A percentile compares a stretch with the other conserved stretches of the same genome.
Conservation (phyloP, 2,113 vertebrate genomes). For the Bos indicus region DNA sequence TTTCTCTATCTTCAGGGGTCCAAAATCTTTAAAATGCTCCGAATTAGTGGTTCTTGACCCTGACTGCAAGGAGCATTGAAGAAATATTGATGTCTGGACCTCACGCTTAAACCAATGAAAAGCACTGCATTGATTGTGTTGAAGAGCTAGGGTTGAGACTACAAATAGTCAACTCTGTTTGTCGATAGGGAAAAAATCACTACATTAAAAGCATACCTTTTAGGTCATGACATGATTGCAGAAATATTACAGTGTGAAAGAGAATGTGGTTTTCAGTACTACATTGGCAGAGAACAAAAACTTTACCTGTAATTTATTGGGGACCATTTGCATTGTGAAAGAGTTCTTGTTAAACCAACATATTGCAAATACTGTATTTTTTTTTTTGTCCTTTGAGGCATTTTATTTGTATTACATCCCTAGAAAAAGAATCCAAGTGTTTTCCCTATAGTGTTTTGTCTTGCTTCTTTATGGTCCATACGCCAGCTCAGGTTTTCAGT, state of each 20-base stretch:
- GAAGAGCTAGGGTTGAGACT: neutral
- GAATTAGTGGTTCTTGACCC: neutral
- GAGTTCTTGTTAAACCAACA: slow-evolving; percentile 14
- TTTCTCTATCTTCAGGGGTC: neutral
- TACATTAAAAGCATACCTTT: neutral
- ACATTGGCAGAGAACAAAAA: neutral
- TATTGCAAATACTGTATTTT: neutral
- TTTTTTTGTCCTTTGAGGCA: neutral
- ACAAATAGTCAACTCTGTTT: neutral
- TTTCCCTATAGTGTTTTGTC: neutral
- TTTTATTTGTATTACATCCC: neutral
- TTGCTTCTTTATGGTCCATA: neutral
- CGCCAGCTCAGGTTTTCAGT: neutral
- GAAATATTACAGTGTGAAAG: slow-evolving; percentile 37
- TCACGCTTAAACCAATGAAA: neutral
- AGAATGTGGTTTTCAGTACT: neutral
- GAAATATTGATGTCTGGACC: neutral
- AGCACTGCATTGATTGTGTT: neutral
- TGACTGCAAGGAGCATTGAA: neutral
- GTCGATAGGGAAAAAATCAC: neutral
- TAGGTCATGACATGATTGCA: neutral
- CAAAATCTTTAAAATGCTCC: neutral
- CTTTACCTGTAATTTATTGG: neutral
- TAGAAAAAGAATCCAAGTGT: neutral
- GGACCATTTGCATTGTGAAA: neutral